Conservation (phyloP, 2,888 invertebrate genomes). For the Caenorhabditis doughertyi region DNA sequence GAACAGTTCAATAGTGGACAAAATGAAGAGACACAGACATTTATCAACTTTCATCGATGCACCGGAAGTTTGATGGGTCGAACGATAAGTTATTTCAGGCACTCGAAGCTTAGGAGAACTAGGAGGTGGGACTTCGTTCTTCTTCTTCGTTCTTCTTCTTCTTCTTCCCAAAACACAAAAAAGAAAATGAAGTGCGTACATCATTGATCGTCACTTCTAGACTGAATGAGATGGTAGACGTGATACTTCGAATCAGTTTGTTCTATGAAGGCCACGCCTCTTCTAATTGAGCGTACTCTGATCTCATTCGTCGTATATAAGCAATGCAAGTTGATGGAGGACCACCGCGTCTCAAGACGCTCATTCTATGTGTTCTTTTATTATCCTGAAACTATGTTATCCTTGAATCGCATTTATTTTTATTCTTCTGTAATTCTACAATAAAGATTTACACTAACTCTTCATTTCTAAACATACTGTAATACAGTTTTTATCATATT, state of each 20-base stretch:
- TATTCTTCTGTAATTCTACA: neutral
- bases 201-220: constrained; percentile 31
- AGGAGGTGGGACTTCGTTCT: constrained; percentile 7
- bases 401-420: neutral
- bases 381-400: neutral
- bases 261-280: constrained; percentile 52
- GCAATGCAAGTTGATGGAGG: neutral
- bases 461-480: neutral
- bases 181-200: constrained; percentile 18
- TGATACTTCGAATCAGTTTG: constrained; percentile 41
- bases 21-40: constrained; percentile 37
- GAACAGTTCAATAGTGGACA: constrained; percentile 32
- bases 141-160: neutral
- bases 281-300: constrained; percentile 47
- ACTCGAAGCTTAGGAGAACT: neutral
- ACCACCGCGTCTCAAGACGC: constrained; percentile 13
- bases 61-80: constrained; percentile 45
- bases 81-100: constrained; percentile 46
- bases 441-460: neutral
- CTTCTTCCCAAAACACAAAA: constrained; percentile 2
- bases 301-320: constrained; percentile 42
- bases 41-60: constrained; percentile 46
- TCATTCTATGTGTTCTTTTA: constrained; percentile 24
- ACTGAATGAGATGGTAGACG: constrained; percentile 34
- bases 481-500: neutral